Evolutionary conservation across 2,888 invertebrate species (phyloP), one percentile per base, ranked within the genome.

Genomic region (Rosalia funebris): DNA sequence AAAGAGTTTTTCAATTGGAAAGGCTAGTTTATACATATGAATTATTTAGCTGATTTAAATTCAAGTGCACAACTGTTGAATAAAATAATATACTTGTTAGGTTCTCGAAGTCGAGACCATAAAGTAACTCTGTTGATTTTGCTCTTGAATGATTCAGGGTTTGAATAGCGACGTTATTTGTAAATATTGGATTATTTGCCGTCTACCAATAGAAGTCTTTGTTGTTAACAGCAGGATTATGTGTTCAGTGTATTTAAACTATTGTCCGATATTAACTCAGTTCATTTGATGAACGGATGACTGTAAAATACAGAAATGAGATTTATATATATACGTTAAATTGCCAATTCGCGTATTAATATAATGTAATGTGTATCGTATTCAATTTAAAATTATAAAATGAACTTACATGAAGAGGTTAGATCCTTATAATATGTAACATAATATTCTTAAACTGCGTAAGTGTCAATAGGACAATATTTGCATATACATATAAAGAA

Each of bases 31-130:
- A 14, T 31, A n/a, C 34, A 45, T 16, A 58, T 45, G 56, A 56
- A 34, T 56, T 56, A 46, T 56, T 56, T 56, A 56, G 45, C 46
- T 56, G 56, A 37, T 56, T 56, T 46, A 56, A 56, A 56, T 56
- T 56, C 46, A 56, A 56, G 39, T 39, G 56, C 56, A 46, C 47
- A 56, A 46, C 45, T 12, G 36, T 20, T 20, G 20, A 46, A 14
- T 15, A 14, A 16, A 50, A 50, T 36, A 37, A 12, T 50, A 12
- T 20, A 9, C 20, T 37, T 20, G 11, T 50, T 39, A 17, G 39
- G 47, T 11, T 31, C 31, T 31, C 19, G 14, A 45, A 31, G 20
- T 12, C 12, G 20, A 31, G 20, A 10, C 34, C 34, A 11, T 34
- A 11, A 11, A 34, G 4, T n/a, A 2, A 11, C 11, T n/a, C n/a